A percentile compares a stretch with the other conserved stretches of the same genome.
phyloP scores from a whole-genome alignment of 2,888 invertebrate genomes.

The Cerastoderma edule region DNA sequence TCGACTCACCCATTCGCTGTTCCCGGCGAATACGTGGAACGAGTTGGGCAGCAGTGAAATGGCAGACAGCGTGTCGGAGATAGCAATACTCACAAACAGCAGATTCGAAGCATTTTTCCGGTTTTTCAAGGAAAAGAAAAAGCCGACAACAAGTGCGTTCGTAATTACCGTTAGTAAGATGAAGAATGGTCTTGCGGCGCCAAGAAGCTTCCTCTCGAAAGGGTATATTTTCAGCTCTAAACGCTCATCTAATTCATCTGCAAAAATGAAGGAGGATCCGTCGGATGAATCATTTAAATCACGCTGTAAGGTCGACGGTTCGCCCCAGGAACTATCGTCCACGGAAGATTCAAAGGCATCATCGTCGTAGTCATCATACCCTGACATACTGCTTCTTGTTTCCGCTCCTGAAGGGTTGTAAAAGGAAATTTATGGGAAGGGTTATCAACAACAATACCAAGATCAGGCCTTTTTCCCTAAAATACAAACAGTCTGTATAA shows the following conservation, averaged over 20 bases:
- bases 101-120: slow-evolving; percentile 41
- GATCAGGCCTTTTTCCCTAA: too few relatives aligned
- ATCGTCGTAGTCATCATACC: too few relatives aligned
- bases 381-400: too few relatives aligned
- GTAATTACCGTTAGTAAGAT: slow-evolving; percentile 38
- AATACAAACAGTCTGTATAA: too few relatives aligned
- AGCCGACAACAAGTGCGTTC: slow-evolving; percentile 40
- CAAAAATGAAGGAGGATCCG: background rate
- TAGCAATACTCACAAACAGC: slow-evolving; percentile 48
- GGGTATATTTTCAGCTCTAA: slow-evolving; percentile 22
- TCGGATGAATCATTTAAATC: background rate
- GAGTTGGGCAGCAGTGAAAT: slow-evolving; percentile 45
- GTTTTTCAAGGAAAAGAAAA: slow-evolving; percentile 36
- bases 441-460: too few relatives aligned
- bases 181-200: slow-evolving; percentile 32
- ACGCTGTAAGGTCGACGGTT: too few relatives aligned
- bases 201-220: slow-evolving; percentile 35
- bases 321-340: background rate
- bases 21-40: slow-evolving; percentile 34
- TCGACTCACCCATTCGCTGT: background rate
- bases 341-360: background rate
- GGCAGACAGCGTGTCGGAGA: slow-evolving; percentile 52
- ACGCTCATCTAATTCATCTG: background rate
- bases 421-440: too few relatives aligned
- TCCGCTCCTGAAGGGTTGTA: too few relatives aligned